Conservation (phyloP, 2,113 vertebrate species). For the Mystacornis crossleyi region DNA sequence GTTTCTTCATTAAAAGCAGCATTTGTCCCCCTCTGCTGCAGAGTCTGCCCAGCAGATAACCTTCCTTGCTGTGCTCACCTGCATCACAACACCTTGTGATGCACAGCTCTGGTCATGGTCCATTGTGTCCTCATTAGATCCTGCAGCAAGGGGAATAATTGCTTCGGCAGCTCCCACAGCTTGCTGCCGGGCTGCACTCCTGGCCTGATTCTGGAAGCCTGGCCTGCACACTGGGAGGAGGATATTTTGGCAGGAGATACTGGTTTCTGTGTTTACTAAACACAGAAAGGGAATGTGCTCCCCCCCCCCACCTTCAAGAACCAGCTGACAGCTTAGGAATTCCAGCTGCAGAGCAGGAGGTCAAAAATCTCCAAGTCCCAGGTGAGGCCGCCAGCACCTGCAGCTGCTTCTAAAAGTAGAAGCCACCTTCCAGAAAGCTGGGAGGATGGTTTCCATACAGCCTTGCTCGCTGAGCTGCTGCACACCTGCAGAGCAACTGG, state of each 20-base stretch:
- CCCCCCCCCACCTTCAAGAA: neutral
- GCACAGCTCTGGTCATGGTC: neutral
- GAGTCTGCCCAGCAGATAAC: conserved; percentile 8
- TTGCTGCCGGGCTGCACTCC: neutral
- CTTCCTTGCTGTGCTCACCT: neutral
- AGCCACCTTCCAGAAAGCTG: neutral
- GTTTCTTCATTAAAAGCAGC: conserved; percentile 39
- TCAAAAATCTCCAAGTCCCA: neutral
- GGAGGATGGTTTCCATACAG: neutral
- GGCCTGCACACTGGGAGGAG: neutral
- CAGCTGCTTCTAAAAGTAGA: neutral
- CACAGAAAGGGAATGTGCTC: neutral
- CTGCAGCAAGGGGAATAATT: neutral
- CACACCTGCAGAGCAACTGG: neutral
- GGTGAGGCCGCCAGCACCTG: neutral
- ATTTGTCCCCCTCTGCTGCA: neutral
- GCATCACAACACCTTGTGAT: neutral
- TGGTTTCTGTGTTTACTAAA: neutral
- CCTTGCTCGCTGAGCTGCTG: neutral
- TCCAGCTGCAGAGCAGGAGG: neutral
- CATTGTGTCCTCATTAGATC: neutral
- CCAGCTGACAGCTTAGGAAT: neutral
- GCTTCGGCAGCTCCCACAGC: neutral
- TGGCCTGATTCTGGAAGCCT: neutral
- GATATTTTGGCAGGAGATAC: neutral